Evolutionary conservation across 2,797 vertebrate species (phyloP).

Genomic region (Tiaroga cobitis): DNA sequence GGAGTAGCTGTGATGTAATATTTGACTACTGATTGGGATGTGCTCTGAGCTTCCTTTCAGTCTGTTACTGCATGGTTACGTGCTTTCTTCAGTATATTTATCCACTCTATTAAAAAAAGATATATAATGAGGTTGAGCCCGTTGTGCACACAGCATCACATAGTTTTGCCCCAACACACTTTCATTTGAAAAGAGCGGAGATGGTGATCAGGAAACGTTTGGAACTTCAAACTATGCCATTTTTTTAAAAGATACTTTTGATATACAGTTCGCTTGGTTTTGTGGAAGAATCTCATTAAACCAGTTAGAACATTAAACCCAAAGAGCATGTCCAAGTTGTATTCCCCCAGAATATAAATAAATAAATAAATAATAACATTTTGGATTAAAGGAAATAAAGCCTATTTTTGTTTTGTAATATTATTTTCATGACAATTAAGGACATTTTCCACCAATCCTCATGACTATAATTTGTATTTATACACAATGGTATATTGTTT

Average conservation of each 20-base stretch:
- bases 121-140: not conserved
- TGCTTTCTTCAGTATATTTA: conserved; percentile 51
- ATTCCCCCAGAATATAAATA: not conserved
- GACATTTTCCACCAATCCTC: not conserved
- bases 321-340: not conserved
- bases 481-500: not conserved
- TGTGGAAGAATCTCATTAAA: not conserved
- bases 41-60: conserved; percentile 61
- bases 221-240: not conserved
- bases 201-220: conserved; percentile 13
- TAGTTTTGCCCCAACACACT: not conserved
- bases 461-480: not conserved
- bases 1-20: not conserved
- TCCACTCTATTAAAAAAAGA: conserved; percentile 10
- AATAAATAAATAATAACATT: not conserved
- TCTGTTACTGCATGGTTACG: conserved; percentile 56
- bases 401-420: not conserved
- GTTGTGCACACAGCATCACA: conserved; percentile 2
- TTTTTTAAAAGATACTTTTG: not conserved
- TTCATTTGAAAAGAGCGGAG: conserved; percentile 55
- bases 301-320: not conserved
- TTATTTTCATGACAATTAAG: not conserved
- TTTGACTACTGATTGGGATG: not conserved
- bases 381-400: not conserved
- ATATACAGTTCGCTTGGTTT: not conserved